Evolutionary conservation across 2,113 vertebrate genomes (phyloP), one percentile per base, ranked within the genome.

Genomic region (Nothobranchius kuhntae): DNA sequence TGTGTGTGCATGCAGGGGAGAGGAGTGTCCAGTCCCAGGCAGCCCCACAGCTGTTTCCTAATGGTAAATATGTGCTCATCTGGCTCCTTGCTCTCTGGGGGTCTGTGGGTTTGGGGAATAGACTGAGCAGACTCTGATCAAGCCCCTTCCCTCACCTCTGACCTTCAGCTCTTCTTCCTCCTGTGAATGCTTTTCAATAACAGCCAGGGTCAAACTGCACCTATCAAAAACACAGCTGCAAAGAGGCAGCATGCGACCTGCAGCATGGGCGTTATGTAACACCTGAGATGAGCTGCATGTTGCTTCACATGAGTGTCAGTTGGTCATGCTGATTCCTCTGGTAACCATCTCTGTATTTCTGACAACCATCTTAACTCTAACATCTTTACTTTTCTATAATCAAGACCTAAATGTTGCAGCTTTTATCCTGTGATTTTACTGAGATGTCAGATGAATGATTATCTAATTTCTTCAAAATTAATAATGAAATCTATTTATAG

Each of bases 61-160:
- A 98, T 95, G 96, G 96, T 98, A 97, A 98, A 95, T 98, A 98
- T 98, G 81, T 85, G 93, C 90, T 91, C 90, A 82, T 90, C 77
- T 82, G 86, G 81, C 87, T 89, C 91, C 55, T 44, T 89, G 87
- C 79, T 87, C 87, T 86, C 74, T 93, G 71, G 85, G 80, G 79
- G 82, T 71, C 71, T 75, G 60, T 75, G 86, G 87, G 88, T 86
- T 83, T 87, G 86, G 88, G 76, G 68, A 77, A 77, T 68, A 79
- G 73, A 86, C 72, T 68, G 73, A 76, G 53, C 81, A 86, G 71
- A 51, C 72, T 65, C 77, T 63, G 74, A 86, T 80, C 77, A 69
- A 68, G 75, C 76, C 77, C 68, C 69, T 86, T 76, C 82, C 77
- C 68, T 84, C 72, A 63, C 82, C 81, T 65, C 73, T 80, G 76